These are phyloP conservation scores for Aptenodytes patagonicus DNA, from an alignment of 2,113 vertebrate genomes.

Conservation along the genomic window DNA sequence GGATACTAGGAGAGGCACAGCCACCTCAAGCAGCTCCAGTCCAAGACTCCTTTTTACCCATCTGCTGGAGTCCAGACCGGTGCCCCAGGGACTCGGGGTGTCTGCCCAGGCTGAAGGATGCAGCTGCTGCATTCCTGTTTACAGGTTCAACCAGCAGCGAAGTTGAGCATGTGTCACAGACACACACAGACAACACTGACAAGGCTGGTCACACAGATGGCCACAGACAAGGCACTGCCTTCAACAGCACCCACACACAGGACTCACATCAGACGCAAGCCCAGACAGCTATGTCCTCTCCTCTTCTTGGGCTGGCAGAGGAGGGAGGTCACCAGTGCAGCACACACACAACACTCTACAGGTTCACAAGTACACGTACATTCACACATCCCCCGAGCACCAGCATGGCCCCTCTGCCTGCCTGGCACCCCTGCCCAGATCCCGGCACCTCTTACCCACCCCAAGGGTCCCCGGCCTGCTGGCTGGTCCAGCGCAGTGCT, in stretches of 20 bases:
- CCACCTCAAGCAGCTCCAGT: background rate
- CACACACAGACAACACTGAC: background rate
- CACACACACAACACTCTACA: too few species aligned
- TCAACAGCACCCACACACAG: background rate
- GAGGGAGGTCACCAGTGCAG: too few species aligned
- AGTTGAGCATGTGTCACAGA: background rate
- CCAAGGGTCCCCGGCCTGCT: accelerated
- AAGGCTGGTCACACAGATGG: accelerated
- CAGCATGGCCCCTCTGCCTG: accelerated
- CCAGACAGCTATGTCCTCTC: too few species aligned
- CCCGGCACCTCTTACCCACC: background rate
- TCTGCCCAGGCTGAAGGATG: background rate
- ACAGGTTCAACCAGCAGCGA: background rate
- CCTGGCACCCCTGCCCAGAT: accelerated
- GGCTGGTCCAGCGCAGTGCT: background rate
- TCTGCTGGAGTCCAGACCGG: background rate
- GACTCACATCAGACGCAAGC: background rate
- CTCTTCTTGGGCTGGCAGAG: too few species aligned
- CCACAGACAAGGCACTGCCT: background rate
- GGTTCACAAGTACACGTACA: background rate
- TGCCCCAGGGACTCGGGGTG: accelerated
- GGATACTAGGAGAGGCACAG: background rate
- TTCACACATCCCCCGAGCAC: accelerated
- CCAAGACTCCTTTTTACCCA: background rate
- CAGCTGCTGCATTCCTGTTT: background rate